A percentile compares a stretch with the other conserved stretches of the same genome.
Conservation (phyloP, 2,797 vertebrate genomes). For the Fistularia tabacaria region DNA sequence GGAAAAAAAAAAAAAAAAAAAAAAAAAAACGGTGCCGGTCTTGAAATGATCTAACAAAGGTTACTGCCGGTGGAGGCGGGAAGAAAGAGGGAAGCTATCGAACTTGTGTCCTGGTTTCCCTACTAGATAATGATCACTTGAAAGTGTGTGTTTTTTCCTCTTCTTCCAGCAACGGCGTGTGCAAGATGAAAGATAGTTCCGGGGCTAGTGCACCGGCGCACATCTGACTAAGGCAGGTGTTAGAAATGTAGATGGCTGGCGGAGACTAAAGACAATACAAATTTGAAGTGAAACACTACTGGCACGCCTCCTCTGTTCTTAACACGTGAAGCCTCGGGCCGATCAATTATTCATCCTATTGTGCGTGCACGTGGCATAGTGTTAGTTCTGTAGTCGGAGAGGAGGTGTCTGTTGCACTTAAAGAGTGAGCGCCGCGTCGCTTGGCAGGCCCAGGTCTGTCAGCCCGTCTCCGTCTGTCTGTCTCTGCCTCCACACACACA, state of each 20-base stretch:
- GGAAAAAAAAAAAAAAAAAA: too few species aligned
- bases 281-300: conserved; percentile 96
- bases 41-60: conserved; percentile 71
- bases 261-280: conserved; percentile 98
- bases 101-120: conserved; percentile 79
- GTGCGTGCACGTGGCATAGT: conserved; percentile 78
- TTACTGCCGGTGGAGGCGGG: conserved; percentile 58
- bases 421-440: conserved; percentile 68
- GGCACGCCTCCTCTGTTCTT: conserved; percentile 83
- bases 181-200: conserved; percentile 86
- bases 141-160: conserved; percentile 76
- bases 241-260: conserved; percentile 96
- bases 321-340: conserved; percentile 82
- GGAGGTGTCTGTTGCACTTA: conserved; percentile 76
- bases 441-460: conserved; percentile 68
- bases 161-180: conserved; percentile 63
- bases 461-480: conserved; percentile 55
- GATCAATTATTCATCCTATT: conserved; percentile 94
- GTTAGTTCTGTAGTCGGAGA: conserved; percentile 76
- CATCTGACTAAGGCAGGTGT: conserved; percentile 91
- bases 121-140: conserved; percentile 87
- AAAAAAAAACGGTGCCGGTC: conserved; percentile 47
- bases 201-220: conserved; percentile 78
- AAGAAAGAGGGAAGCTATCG: conserved; percentile 65
- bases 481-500: conserved; percentile 18